Base-by-base conservation (phyloP, 2,888 invertebrate genomes). In the Osmoderma eremita region DNA sequence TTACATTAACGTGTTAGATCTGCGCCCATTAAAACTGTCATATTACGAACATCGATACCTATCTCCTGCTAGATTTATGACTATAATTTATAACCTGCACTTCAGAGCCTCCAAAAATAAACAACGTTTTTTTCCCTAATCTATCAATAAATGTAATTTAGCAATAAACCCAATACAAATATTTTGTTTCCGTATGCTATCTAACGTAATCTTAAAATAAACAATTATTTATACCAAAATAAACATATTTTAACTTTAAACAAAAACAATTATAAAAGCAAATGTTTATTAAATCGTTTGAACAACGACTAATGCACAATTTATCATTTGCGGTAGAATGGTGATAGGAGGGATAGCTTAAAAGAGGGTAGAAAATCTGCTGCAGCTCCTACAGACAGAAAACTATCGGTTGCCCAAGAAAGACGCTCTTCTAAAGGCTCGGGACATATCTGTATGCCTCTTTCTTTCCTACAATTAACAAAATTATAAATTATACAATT, bases 91-190 rank as follows among this genome's bases (percentile, higher is more conserved):
- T n/a, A n/a, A n/a, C n/a, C n/a, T n/a, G 20, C 4, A 18, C 20
- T 20, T 49, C 49, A 49, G 20, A 20, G 15, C 24, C 50, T 30
- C 30, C 24, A 15, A 51, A 30, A 24, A 30, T 6, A 18, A 48
- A 20, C 18, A 20, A 2, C 8, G 13, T 30, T 18, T 5, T n/a
- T 30, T 24, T 15, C 10, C 15, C 13, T 24, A 51, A 51, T 51
- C 50, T 15, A 51, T 51, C 50, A 30, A 51, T 13, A 24, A 51
- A 8, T 51, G 50, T 51, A n/a, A 51, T 51, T 1, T 10, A 8
- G 30, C 30, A 30, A 30, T 30, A 30, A 30, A 30, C 5, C 10
- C 2, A 30, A 8, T 30, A 30, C 10, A 30, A 30, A 30, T 6
- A 30, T 30, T 30, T 30, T 30, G 6, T 30, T 30, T 30, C 10